Base-by-base conservation (phyloP, 2,888 invertebrate species). In the Acrobeloides nanus region DNA sequence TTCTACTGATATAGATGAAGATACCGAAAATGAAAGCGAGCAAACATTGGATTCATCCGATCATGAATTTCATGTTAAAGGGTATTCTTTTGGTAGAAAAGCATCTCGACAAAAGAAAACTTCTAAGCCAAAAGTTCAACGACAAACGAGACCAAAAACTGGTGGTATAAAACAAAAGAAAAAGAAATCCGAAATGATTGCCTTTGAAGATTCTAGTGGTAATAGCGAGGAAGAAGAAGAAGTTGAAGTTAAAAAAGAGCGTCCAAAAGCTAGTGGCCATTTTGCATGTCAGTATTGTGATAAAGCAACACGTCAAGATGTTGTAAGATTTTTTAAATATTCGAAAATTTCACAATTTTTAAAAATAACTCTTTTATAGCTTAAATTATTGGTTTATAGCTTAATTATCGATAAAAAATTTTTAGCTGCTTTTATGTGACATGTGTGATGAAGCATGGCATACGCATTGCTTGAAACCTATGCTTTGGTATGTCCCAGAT, bases 361-460 rank as follows among this genome's bases (percentile, higher is more conserved):
- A 23, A 8, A 12, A 15, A 15, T 15, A 15, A 35, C 26, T n/a
- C 20, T 10, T 12, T 15, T 6, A 17, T n/a, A n/a, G n/a, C n/a
- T n/a, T 12, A 29, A 29, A n/a, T 29, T 29, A 29, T 29, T 8
- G n/a, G n/a, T 8, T 15, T 15, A 29, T 8, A 29, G 31, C 31
- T 12, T 47, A 34, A 20, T 10, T 25, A 18, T 25, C 29, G 23
- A 40, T 12, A 29, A 12, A 8, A 17, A 23, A 43, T 61, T n/a
- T 71, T 18, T 60, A 78, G 89, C 89, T 97, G 68, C 78, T 97
- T 44, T 78, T 97, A 32, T 97, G 95, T 74, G 95, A 97, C 78
- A 81, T 81, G 58, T 97, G 95, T 76, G 92, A 97, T 76, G 75
- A 75, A 54, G 93, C 93, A n/a, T 93, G 89, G 83, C 95, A 97